Evolutionary conservation across 1,140 invertebrate genomes (phyloP).

Genomic region (Magallana angulata): DNA sequence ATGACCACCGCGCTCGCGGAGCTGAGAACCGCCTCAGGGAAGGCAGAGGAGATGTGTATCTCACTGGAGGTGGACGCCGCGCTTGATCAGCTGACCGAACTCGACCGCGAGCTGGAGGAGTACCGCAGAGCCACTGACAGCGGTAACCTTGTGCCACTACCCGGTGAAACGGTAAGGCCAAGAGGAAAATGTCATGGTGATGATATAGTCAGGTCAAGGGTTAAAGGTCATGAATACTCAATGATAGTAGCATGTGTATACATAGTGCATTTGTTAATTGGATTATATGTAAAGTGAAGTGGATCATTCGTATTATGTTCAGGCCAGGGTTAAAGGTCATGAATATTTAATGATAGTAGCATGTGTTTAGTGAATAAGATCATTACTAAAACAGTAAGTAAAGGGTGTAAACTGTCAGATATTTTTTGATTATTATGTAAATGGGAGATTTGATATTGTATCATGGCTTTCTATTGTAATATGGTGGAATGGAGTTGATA

Average conservation of each 20-base stretch:
- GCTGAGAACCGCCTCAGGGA: slow-evolving; percentile 88
- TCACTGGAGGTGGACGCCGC: slow-evolving; percentile 89
- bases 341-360: neutral
- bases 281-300: too few species aligned
- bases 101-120: slow-evolving; percentile 91
- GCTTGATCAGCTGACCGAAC: slow-evolving; percentile 87
- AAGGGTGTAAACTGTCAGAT: too few species aligned
- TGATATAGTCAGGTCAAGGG: neutral
- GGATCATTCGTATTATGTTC: too few species aligned
- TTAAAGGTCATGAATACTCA: neutral
- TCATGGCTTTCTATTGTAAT: neutral
- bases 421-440: too few species aligned
- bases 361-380: neutral
- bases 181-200: neutral
- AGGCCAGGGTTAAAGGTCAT: neutral
- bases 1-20: slow-evolving; percentile 89
- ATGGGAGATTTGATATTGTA: too few species aligned
- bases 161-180: slow-evolving; percentile 87
- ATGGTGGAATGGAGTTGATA: neutral
- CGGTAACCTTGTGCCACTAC: slow-evolving; percentile 88
- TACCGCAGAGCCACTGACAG: slow-evolving; percentile 87
- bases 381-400: neutral
- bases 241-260: too few species aligned
- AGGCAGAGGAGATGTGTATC: slow-evolving; percentile 92
- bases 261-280: neutral